phyloP scores from a whole-genome alignment of 2,797 vertebrate species.

The Eleutherodactylus coqui region DNA sequence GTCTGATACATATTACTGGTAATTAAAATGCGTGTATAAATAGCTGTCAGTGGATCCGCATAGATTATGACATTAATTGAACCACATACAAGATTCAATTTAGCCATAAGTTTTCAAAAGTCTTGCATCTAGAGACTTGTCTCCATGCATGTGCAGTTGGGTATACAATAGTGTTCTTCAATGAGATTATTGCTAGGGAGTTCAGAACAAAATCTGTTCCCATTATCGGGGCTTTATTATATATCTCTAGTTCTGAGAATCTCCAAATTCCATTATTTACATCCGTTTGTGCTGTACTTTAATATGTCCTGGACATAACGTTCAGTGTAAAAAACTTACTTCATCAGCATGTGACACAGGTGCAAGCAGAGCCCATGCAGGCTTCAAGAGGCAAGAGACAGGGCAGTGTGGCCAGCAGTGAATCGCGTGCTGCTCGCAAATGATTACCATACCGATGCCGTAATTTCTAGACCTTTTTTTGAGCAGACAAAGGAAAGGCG shows the following conservation, averaged over 20 bases:
- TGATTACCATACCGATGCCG: background rate
- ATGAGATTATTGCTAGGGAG: background rate
- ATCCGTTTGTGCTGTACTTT: background rate
- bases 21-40: slow-evolving; percentile 4
- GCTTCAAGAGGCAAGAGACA: background rate
- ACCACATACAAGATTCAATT: background rate
- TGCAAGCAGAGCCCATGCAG: background rate
- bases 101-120: background rate
- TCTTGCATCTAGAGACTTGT: background rate
- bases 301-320: background rate
- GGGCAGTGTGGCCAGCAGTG: background rate
- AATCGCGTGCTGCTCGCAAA: background rate
- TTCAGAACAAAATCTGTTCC: background rate
- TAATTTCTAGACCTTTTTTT: too few relatives aligned
- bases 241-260: background rate
- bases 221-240: background rate
- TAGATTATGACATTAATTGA: background rate
- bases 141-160: background rate
- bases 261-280: background rate
- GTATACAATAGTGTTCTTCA: background rate
- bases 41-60: background rate
- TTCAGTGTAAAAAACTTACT: background rate
- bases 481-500: background rate
- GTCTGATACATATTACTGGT: background rate
- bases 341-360: background rate